These are phyloP conservation scores for Phallusia fumigata DNA, from an alignment of 23 tunicate genomes.

Conservation along the genomic window DNA sequence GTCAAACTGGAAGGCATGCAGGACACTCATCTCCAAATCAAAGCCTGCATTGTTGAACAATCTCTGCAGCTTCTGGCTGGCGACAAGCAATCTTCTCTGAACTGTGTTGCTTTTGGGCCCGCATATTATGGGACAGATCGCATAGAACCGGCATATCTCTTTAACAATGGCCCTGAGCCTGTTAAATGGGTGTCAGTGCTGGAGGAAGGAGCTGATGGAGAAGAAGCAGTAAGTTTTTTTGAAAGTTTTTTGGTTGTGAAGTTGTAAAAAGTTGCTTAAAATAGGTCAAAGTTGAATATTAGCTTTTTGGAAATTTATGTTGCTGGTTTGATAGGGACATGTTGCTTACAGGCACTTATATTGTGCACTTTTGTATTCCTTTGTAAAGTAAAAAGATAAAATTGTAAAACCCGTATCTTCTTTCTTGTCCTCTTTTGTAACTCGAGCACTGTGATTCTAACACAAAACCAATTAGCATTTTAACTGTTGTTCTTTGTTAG, in stretches of 20 bases:
- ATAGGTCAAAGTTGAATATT: too few relatives aligned
- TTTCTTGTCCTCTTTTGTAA: too few relatives aligned
- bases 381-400: too few relatives aligned
- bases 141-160: constrained; percentile 62
- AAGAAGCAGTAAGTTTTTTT: constrained; percentile 93
- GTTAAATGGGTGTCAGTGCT: constrained; percentile 96
- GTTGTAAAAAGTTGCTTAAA: too few relatives aligned
- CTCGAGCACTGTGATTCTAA: too few relatives aligned
- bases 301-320: too few relatives aligned
- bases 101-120: constrained; percentile 85
- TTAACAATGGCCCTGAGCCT: constrained; percentile 87
- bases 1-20: constrained; percentile 84
- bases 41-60: constrained; percentile 83
- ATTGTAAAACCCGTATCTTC: too few relatives aligned
- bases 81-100: constrained; percentile 29
- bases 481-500: too few relatives aligned
- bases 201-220: constrained; percentile 91
- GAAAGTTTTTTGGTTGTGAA: neutral
- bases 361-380: too few relatives aligned
- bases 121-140: constrained; percentile 92
- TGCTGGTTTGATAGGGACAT: too few relatives aligned
- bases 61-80: constrained; percentile 44
- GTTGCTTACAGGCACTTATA: too few relatives aligned
- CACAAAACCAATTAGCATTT: neutral
- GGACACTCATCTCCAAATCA: constrained; percentile 69